Base-by-base conservation (phyloP, 2,113 vertebrate genomes). In the Upupa epops region DNA sequence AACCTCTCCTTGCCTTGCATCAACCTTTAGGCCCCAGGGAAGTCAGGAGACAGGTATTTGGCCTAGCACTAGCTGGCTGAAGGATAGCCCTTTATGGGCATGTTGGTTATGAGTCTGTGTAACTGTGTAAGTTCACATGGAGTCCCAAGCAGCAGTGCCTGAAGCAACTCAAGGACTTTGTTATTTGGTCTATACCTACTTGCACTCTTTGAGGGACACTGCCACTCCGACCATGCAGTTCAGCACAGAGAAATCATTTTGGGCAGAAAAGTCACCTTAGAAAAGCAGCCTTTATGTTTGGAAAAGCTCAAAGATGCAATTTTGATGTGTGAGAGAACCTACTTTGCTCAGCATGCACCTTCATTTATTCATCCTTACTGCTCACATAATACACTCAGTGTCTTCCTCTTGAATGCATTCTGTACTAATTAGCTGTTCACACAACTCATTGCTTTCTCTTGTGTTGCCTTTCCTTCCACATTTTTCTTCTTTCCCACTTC, bases 151-250 rank as follows among this genome's bases (percentile, higher is more conserved):
- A 65, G 54, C 55, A 37, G 8, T 21, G 49, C 8, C 19, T 28
- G 11, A 28, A 48, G 56, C 19, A 78, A 54, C 1, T 1, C 37
- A 54, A 58, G 8, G 0, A 1, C 24, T 78, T 83, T 0, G 0
- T 26, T 15, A 13, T n/a, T 59, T 40, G 42, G n/a, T 26, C 45
- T 54, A 37, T 73, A 58, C 8, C 59, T 48, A n/a, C 20, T 20
- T 1, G 1, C 11, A 6, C 4, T 15, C 19, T 25, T 42, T 26
- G 22, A 56, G 11, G 32, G 14, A 46, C 0, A 1, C 48, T 46
- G 32, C 36, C 42, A 16, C 5, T 12, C 28, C 1, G 3, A 51
- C 34, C 40, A n/a, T 28, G 28, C 15, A 45, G 56, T 40, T 26
- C 36, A 77, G 24, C 11, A 55, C 6, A 19, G 21, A 52, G 17